Evolutionary conservation across 2,797 vertebrate species (phyloP), one percentile per base, ranked within the genome.

Genomic region (Chiroxiphia lanceolata): DNA sequence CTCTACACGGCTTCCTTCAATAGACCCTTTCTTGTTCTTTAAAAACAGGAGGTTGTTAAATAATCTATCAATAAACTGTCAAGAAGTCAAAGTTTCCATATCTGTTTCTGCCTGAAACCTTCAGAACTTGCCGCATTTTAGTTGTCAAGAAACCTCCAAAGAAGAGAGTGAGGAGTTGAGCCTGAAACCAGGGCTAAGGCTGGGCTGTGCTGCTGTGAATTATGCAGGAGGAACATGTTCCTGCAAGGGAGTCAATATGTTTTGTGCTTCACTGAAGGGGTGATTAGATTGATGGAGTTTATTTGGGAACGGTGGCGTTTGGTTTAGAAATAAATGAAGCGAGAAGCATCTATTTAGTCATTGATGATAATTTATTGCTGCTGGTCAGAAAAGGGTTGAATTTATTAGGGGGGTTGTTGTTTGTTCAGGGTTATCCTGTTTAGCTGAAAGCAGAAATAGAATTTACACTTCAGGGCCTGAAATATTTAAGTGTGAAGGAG

Each of bases 301-400:
- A 91, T 97, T 98, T 98, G 97, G 96, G 96, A 98, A 97, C 92
- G 96, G 97, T 98, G 97, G 96, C 97, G 75, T 81, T 95, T 87
- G 68, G 94, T 98, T 98, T 98, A 97, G 98, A 97, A 98, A 97
- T 97, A 98, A 98, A 98, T 98, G 98, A 98, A 98, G 98, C 91
- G 68, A 96, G 96, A 96, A 98, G 78, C 96, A 96, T 97, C 97
- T 97, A 51, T 97, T 97, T 96, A 94, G 97, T 97, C 97, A 97
- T 97, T 97, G 95, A 94, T 98, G 96, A 96, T 97, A 97, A 98
- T 98, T 98, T 98, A 98, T 98, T 98, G 97, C 97, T 97, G 96
- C 96, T 97, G 97, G 96, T 98, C 97, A 97, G 97, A 97, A 97
- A 98, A 98, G 98, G 95, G 96, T 96, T 98, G 96, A 97, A 98